Conservation (phyloP, 2,113 vertebrate species). For the Tachysurus vachellii region DNA sequence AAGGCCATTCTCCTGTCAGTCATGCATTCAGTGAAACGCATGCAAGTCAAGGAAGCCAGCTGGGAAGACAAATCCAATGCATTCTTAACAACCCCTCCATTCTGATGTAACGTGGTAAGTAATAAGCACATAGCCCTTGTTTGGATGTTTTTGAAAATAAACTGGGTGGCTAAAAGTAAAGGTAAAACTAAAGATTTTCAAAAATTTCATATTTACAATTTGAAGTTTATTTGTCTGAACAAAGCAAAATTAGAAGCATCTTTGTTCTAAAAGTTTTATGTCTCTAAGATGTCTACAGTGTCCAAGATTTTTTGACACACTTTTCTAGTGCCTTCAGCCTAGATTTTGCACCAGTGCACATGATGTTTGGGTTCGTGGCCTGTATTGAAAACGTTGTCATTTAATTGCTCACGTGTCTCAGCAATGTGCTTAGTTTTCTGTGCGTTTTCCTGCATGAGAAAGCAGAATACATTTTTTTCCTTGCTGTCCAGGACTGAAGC, state of each 20-base stretch:
- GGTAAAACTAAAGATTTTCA: background rate
- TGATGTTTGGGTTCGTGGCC: background rate
- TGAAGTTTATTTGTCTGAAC: background rate
- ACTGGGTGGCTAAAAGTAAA: background rate
- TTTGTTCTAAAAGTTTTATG: background rate
- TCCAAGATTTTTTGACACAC: background rate
- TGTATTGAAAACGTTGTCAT: conserved; percentile 1
- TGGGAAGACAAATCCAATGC: conserved; percentile 20
- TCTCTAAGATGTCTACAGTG: background rate
- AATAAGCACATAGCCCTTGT: conserved; percentile 18
- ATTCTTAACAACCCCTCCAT: conserved; percentile 11
- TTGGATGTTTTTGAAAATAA: conserved; percentile 12
- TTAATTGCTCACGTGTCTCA: background rate
- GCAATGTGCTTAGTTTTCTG: conserved; percentile 30
- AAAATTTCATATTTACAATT: background rate
- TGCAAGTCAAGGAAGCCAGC: conserved; percentile 35
- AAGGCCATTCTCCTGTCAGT: conserved; percentile 51
- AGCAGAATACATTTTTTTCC: conserved; percentile 33
- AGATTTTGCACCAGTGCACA: background rate
- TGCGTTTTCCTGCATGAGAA: conserved; percentile 23
- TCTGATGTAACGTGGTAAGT: conserved; percentile 45
- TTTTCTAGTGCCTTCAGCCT: background rate
- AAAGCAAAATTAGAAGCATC: background rate
- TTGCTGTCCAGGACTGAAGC: conserved; percentile 34
- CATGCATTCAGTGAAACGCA: conserved; percentile 11